Conservation (phyloP, 1,140 invertebrate genomes). For the Holotrichia oblita region DNA sequence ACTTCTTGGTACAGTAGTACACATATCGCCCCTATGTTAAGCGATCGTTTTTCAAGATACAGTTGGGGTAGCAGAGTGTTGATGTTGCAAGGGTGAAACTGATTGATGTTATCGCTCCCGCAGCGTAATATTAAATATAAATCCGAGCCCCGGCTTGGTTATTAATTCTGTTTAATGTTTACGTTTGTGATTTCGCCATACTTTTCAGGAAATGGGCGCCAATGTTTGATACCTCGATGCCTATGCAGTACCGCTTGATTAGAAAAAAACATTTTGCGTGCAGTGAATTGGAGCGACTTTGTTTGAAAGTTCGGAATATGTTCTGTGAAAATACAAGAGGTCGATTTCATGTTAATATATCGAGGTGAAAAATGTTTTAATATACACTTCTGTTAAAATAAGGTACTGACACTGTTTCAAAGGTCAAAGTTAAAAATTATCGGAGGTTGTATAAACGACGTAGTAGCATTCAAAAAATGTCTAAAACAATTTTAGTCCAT, state of each 20-base stretch:
- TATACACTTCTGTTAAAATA: too few species aligned
- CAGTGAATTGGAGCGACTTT: too few species aligned
- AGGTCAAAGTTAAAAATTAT: too few species aligned
- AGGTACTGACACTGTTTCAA: too few species aligned
- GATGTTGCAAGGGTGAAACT: constrained; percentile 9
- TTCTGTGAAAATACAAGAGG: too few species aligned
- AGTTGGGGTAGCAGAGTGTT: not conserved
- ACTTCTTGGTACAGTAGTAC: not conserved
- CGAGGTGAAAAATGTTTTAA: too few species aligned
- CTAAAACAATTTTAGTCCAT: too few species aligned
- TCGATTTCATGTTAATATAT: too few species aligned
- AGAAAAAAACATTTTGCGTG: not conserved
- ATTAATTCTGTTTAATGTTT: constrained; percentile 14
- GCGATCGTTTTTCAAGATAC: constrained; percentile 10
- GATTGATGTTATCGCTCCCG: constrained; percentile 10
- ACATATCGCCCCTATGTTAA: not conserved
- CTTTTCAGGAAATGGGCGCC: not conserved
- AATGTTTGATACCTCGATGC: not conserved
- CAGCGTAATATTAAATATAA: constrained; percentile 13
- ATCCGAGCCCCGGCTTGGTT: not conserved
- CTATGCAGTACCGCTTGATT: not conserved
- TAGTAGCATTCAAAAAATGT: too few species aligned
- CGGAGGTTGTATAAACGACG: too few species aligned
- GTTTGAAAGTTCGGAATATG: too few species aligned
- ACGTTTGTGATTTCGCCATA: not conserved